A percentile compares a stretch with the other conserved stretches of the same genome.
These are phyloP conservation scores for Maconellicoccus hirsutus DNA, from an alignment of 1,140 invertebrate genomes.

Conservation along the genomic window DNA sequence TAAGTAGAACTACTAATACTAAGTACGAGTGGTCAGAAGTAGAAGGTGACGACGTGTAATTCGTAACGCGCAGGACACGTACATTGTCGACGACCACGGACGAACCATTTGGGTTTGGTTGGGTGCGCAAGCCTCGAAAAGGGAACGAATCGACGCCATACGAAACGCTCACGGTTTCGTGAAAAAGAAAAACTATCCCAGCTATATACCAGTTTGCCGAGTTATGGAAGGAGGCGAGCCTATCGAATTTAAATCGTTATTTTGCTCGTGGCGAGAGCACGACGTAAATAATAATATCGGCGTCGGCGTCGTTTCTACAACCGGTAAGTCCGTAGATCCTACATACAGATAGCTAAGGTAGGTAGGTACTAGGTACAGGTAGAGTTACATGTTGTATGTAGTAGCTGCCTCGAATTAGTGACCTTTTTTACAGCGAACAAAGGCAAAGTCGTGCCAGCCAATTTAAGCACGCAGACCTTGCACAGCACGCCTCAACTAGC, in stretches of 20 bases:
- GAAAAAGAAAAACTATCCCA: conserved; percentile 72
- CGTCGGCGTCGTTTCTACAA: background rate
- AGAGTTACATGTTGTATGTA: no score
- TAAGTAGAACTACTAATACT: conserved; percentile 34
- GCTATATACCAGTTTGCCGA: conserved; percentile 58
- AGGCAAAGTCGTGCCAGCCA: conserved; percentile 38
- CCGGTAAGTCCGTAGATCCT: no score
- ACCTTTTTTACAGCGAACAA: background rate
- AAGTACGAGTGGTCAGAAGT: no score
- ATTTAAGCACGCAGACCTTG: conserved; percentile 52
- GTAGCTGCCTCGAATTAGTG: no score
- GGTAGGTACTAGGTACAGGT: no score
- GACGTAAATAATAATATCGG: background rate
- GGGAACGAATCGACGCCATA: conserved; percentile 64
- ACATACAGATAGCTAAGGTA: no score
- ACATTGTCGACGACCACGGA: conserved; percentile 72
- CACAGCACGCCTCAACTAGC: conserved; percentile 33
- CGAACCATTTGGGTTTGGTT: conserved; percentile 90
- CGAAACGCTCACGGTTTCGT: conserved; percentile 78
- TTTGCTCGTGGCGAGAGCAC: conserved; percentile 57
- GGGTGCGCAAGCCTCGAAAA: conserved; percentile 54
- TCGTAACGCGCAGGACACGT: conserved; percentile 56
- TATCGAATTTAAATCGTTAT: conserved; percentile 69
- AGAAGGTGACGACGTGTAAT: no score
- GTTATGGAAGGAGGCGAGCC: conserved; percentile 74